Conservation (phyloP, 2,888 invertebrate genomes). For the Hydropsyche betteni region DNA sequence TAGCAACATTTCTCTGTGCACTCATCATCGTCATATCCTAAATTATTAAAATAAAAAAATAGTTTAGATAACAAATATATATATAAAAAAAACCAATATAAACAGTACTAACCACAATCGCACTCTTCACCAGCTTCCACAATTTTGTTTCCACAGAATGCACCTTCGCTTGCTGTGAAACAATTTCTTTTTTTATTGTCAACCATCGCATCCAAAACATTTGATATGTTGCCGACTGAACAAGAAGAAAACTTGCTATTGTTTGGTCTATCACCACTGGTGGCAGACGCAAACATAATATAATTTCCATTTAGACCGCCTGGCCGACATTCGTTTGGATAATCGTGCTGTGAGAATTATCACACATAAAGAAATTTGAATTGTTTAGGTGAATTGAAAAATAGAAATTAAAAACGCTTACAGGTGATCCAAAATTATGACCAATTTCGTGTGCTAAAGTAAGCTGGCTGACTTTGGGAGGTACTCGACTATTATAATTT, state of each 20-base stretch:
- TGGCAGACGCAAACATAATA: conserved; percentile 99
- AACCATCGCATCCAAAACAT: conserved; percentile 90
- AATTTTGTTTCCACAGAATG: conserved; percentile 99
- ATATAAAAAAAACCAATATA: not conserved
- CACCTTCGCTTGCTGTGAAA: conserved; percentile 86
- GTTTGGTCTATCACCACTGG: conserved; percentile 96
- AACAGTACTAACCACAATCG: conserved; percentile 76
- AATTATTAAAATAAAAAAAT: not conserved
- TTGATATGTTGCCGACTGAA: conserved; percentile 93
- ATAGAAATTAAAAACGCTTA: conserved; percentile 57
- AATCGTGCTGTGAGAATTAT: conserved; percentile 80
- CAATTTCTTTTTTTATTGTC: conserved; percentile 93
- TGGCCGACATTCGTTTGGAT: conserved; percentile 88
- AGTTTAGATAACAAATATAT: conserved; percentile 14
- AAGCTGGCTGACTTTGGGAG: conserved; percentile 96
- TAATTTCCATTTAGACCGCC: conserved; percentile 94
- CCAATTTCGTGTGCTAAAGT: conserved; percentile 99
- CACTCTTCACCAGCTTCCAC: conserved; percentile 98
- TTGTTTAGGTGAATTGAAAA: not conserved
- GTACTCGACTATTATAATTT: conserved; percentile 96
- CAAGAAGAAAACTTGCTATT: conserved; percentile 97
- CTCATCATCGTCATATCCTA: conserved; percentile 87
- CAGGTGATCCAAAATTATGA: conserved; percentile 98
- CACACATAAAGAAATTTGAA: conserved; percentile 11
- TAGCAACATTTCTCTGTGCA: conserved; percentile 95